A percentile compares a stretch with the other conserved stretches of the same genome.
Conservation (phyloP, 2,888 invertebrate species). For the Habroteleia sp. region DNA sequence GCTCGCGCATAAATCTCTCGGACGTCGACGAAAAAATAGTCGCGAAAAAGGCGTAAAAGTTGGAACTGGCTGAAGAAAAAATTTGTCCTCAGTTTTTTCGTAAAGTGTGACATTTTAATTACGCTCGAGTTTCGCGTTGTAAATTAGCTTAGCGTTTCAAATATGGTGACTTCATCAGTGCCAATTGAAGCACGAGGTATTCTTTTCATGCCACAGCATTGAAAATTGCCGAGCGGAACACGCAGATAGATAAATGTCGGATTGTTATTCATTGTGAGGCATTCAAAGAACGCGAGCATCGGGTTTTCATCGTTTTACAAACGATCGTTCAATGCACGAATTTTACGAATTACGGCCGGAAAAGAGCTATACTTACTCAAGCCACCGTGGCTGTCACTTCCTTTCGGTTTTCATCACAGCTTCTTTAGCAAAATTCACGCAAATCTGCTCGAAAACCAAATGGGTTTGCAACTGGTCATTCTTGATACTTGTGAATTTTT, state of each 20-base stretch:
- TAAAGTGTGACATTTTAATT: slow-evolving; percentile 13
- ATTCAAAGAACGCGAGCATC: slow-evolving; percentile 28
- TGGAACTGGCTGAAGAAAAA: no score
- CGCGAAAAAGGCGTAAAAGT: background rate
- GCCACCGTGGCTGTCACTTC: slow-evolving; percentile 35
- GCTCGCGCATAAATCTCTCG: slow-evolving; percentile 26
- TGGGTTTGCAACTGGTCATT: background rate
- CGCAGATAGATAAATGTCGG: slow-evolving; percentile 7
- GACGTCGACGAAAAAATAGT: slow-evolving; percentile 10
- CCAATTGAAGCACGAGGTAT: slow-evolving; percentile 16
- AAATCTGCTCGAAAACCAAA: slow-evolving; percentile 9
- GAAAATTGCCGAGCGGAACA: slow-evolving; percentile 12
- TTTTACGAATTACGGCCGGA: slow-evolving; percentile 30
- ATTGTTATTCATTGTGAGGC: slow-evolving; percentile 19
- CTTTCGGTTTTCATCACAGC: slow-evolving; percentile 23
- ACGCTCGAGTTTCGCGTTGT: background rate
- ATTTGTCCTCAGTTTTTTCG: background rate
- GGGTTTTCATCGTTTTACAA: slow-evolving; percentile 15
- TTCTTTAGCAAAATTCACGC: slow-evolving; percentile 28
- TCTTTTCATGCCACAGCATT: slow-evolving; percentile 12
- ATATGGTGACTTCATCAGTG: slow-evolving; percentile 28
- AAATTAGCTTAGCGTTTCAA: slow-evolving; percentile 28
- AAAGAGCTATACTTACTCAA: slow-evolving; percentile 65
- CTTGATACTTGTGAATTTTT: slow-evolving; percentile 15
- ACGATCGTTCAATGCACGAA: slow-evolving; percentile 31